Evolutionary conservation across 2,113 vertebrate species (phyloP), one percentile per base, ranked within the genome.

Genomic region (Eira barbara): DNA sequence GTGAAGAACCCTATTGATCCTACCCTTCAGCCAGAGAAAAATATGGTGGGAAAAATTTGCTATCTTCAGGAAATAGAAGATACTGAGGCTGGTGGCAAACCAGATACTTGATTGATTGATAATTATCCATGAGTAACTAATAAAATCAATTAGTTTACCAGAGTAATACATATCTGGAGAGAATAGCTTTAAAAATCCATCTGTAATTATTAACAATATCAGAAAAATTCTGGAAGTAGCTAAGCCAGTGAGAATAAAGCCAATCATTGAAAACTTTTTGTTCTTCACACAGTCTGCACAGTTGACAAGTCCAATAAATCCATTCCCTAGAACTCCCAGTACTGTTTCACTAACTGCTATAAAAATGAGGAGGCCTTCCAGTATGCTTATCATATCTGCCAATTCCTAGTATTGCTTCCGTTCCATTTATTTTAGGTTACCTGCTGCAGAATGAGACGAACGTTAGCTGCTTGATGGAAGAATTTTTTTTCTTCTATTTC

Each of bases 51-150:
- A 97, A 95, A 98, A 97, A 63, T 91, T 97, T 65, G 79, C 80
- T 90, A 97, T 97, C 90, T 97, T 98, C 45, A 98, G 67, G 18
- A 98, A 98, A 92, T 94, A 98, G 79, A 98, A 97, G 6, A 97
- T 45, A 11, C n/a, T 96, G 59, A 98, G 96, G 36, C 76, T 73
- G n/a, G 95, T 95, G 79, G 76, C 85, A 96, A 98, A 97, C 92
- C 85, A 97, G 25, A 95, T 13, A 69, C 17, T 96, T 59, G 27
- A 73, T 6, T 91, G 86, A 57, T n/a, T 83, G 5, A 74, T 3
- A 84, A 94, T 61, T 59, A 81, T 0, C 94, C 93, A 97, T 3
- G 34, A 1, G 31, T 91, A 94, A 42, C 34, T 47, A n/a, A 93
- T 6, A 45, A 1, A 65, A 1, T 93, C 42, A 79, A 31, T 2